A percentile compares a stretch with the other conserved stretches of the same genome.
Conservation (phyloP, 2,888 invertebrate genomes). For the Dolichopus griseipennis region DNA sequence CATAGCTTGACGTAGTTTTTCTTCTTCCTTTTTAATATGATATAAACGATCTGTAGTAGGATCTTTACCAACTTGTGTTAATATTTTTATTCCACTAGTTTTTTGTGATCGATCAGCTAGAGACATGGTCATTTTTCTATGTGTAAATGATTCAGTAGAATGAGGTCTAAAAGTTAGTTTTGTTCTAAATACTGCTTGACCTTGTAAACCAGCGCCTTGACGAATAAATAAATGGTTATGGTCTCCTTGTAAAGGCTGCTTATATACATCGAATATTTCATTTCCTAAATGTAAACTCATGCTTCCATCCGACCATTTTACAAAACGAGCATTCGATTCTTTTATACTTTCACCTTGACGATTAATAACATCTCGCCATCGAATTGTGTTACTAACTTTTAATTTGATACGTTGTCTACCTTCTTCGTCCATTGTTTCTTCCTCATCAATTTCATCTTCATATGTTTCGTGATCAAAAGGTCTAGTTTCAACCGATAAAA, state of each 20-base stretch:
- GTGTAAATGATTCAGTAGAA: constrained; percentile 97
- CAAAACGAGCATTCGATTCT: constrained; percentile 91
- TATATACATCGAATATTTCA: constrained; percentile 96
- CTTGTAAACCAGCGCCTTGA: constrained; percentile 95
- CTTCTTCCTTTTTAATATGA: constrained; percentile 96
- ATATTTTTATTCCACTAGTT: constrained; percentile 88
- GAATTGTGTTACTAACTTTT: constrained; percentile 94
- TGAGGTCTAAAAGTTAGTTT: constrained; percentile 96
- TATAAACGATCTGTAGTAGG: constrained; percentile 88
- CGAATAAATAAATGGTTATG: constrained; percentile 96
- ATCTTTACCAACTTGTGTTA: constrained; percentile 70
- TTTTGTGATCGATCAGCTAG: constrained; percentile 91
- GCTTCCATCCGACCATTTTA: constrained; percentile 97
- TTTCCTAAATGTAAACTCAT: constrained; percentile 93
- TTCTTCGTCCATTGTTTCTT: constrained; percentile 95
- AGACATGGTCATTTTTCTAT: constrained; percentile 97
- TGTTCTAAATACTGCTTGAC: constrained; percentile 93
- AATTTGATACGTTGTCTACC: constrained; percentile 76
- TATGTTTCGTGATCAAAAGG: constrained; percentile 92
- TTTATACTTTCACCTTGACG: constrained; percentile 70
- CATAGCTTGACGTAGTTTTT: constrained; percentile 82
- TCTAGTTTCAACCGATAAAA: constrained; percentile 92
- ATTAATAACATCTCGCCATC: constrained; percentile 82
- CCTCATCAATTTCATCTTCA: constrained; percentile 98
- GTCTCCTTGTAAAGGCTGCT: constrained; percentile 87